Conservation (phyloP, 2,797 vertebrate genomes). For the Anas bahamensis region DNA sequence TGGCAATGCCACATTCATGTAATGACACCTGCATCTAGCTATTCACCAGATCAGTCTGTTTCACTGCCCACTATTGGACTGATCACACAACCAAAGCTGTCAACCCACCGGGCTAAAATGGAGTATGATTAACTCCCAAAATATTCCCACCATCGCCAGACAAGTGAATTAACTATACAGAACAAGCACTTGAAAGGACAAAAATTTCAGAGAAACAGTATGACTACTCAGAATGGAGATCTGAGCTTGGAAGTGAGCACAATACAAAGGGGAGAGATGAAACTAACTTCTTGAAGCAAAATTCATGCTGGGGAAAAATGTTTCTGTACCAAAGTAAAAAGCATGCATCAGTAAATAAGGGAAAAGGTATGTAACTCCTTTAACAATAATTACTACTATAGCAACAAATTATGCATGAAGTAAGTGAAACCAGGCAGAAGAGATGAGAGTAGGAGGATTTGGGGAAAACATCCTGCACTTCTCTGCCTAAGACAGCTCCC, state of each 20-base stretch:
- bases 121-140: neutral
- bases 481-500: neutral
- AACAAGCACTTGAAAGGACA: neutral
- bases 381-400: neutral
- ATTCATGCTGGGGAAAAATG: neutral
- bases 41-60: too few species aligned
- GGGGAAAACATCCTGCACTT: conserved; percentile 45
- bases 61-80: neutral
- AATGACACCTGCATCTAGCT: too few species aligned
- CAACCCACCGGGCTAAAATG: neutral
- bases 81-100: neutral
- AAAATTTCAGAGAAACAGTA: neutral
- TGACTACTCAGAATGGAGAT: neutral
- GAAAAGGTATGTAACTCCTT: neutral
- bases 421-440: too few species aligned
- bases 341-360: too few species aligned
- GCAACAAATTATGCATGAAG: neutral
- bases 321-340: neutral
- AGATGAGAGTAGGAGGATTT: neutral
- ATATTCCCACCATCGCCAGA: neutral
- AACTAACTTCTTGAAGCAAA: neutral
- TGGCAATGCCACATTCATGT: too few species aligned
- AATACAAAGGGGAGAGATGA: neutral
- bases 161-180: neutral
- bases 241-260: neutral